These are phyloP conservation scores for Ganaspis sp. DNA, from an alignment of 1,140 invertebrate genomes.

Conservation along the genomic window DNA sequence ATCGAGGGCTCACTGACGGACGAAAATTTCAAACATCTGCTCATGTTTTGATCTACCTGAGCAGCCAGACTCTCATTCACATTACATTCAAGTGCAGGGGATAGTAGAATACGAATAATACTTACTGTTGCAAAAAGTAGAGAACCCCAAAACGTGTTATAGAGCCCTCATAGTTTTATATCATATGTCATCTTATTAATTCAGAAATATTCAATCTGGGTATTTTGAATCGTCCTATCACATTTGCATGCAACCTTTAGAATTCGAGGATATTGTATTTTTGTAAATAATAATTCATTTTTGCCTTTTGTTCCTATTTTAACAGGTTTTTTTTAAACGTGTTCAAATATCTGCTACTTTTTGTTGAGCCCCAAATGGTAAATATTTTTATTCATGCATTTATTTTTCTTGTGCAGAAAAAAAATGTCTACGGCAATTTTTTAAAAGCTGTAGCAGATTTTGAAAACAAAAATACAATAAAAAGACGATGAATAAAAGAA, in stretches of 20 bases:
- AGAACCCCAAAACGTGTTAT: background rate
- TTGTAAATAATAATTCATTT: no score
- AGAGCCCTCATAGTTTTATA: slow-evolving; percentile 45
- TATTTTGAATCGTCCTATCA: slow-evolving; percentile 36
- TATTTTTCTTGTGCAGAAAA: no score
- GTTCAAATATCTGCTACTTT: no score
- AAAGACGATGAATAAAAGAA: no score
- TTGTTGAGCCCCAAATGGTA: no score
- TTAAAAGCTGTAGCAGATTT: no score
- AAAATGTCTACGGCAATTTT: no score
- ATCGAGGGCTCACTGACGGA: slow-evolving; percentile 63
- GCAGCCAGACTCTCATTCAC: slow-evolving; percentile 41
- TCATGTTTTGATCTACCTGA: slow-evolving; percentile 62
- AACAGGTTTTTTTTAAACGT: no score
- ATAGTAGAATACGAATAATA: slow-evolving; percentile 56
- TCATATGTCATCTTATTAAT: slow-evolving; percentile 34
- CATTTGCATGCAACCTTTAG: background rate
- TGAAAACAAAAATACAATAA: no score
- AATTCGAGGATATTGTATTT: no score
- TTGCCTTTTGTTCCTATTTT: no score
- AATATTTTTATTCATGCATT: no score
- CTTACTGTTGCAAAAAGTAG: slow-evolving; percentile 16
- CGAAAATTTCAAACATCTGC: slow-evolving; percentile 68
- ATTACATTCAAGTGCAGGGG: slow-evolving; percentile 57
- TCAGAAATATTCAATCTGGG: slow-evolving; percentile 51